Base-by-base conservation (phyloP, 2,797 vertebrate species). In the Hypotaenidia philippensis region DNA sequence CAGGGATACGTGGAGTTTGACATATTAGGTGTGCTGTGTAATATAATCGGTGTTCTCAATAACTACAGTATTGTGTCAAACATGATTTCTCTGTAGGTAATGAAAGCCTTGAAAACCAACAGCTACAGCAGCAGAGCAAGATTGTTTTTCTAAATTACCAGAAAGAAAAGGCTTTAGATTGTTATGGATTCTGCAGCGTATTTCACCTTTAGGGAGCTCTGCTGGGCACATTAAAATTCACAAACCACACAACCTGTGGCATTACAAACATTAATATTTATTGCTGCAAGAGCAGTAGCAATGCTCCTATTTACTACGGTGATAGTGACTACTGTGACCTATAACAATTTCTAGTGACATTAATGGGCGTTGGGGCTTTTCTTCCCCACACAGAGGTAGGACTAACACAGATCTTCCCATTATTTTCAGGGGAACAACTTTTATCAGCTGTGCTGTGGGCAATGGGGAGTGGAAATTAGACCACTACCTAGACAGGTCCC, bases 21-120 rank as follows among this genome's bases (percentile, higher is more conserved):
- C 93, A 17, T 75, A 71, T 92, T 91, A 78, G 72, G 65, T 83
- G 57, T 36, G n/a, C 7, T 53, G 64, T 85, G 86, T 50, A 89
- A 93, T 61, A 49, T 18, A 93, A 87, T 52, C 19, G n/a, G 69
- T 81, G 68, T 59, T 95, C 89, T 94, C 86, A 83, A 21, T 89
- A 92, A 75, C 68, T 87, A 36, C 71, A 75, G 71, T 55, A 47
- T 71, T 83, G 83, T 92, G 87, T 80, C 93, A 90, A 93, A 89
- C 83, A 72, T 80, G 45, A 95, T 92, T 92, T 94, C 79, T 94
- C 49, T 75, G 60, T 32, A 69, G 49, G 79, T 75, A 83, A 91
- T 78, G 87, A 89, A 95, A 96, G 50, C 34, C 71, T 91, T 83
- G 84, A 87, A 93, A 93, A 71, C 27, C 71, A 93, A 11, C 70